Percentiles rank a stretch among this genome's conserved stretches.
Evolutionary conservation across 1,140 invertebrate species (phyloP).

Genomic region (Cherax quadricarinatus): DNA sequence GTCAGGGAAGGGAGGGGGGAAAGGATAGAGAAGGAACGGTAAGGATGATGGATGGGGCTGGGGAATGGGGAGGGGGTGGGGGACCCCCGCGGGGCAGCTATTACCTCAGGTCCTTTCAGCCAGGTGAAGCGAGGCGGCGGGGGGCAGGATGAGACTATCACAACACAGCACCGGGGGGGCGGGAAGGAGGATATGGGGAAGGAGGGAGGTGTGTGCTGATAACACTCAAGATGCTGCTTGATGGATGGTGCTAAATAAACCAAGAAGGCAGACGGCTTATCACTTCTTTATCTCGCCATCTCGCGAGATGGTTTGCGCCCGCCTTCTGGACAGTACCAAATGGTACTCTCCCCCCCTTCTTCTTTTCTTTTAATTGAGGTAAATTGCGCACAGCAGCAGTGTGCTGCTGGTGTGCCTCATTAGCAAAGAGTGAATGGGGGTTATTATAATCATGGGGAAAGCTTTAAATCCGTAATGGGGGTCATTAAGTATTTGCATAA

Average conservation of each 20-base stretch:
- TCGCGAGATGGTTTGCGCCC: background rate
- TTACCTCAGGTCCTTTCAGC: slow-evolving; percentile 50
- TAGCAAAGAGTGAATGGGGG: no score
- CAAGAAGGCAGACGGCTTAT: slow-evolving; percentile 38
- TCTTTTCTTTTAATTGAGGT: no score
- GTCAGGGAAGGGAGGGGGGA: background rate
- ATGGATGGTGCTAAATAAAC: slow-evolving; percentile 65
- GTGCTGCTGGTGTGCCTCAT: no score
- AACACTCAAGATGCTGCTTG: slow-evolving; percentile 38
- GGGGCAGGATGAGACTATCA: slow-evolving; percentile 61
- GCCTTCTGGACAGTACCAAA: no score
- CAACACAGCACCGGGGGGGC: slow-evolving; percentile 55
- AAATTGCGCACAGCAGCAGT: no score
- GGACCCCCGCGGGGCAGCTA: slow-evolving; percentile 34
- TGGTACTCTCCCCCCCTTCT: no score
- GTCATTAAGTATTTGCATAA: no score
- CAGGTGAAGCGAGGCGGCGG: slow-evolving; percentile 17
- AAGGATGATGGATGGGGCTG: background rate
- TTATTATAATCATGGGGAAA: no score
- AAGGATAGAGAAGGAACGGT: background rate
- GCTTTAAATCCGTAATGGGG: no score
- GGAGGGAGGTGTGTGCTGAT: slow-evolving; percentile 1
- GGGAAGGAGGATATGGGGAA: no score
- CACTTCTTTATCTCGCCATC: slow-evolving; percentile 33
- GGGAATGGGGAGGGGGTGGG: background rate